Conservation (phyloP, 2,797 vertebrate species). For the Hyperoplus immaculatus region DNA sequence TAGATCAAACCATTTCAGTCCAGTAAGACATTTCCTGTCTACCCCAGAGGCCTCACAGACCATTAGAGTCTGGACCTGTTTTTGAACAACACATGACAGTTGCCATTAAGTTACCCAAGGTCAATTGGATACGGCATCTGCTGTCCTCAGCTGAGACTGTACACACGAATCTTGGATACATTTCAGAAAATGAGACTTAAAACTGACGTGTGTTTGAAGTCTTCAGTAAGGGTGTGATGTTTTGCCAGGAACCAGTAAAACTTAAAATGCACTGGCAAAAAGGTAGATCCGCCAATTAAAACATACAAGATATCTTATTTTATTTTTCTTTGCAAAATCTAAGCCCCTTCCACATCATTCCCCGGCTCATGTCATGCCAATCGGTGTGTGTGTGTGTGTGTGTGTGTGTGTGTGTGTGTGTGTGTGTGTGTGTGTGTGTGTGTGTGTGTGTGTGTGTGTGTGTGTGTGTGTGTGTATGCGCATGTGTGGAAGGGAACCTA, state of each 20-base stretch:
- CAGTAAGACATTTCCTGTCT: slow-evolving; percentile 5
- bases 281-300: slow-evolving; percentile 39
- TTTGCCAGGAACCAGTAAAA: slow-evolving; percentile 16
- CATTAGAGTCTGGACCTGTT: slow-evolving; percentile 38
- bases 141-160: slow-evolving; percentile 19
- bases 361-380: slow-evolving; percentile 48
- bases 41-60: not conserved
- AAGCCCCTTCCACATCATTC: slow-evolving; percentile 32
- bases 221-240: slow-evolving; percentile 31
- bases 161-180: slow-evolving; percentile 16
- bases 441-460: slow-evolving; percentile 38
- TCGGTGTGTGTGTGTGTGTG: slow-evolving; percentile 29
- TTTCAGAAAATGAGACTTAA: slow-evolving; percentile 50
- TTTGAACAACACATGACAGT: slow-evolving; percentile 48
- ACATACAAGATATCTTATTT: slow-evolving; percentile 24
- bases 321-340: slow-evolving; percentile 17
- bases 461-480: not conserved
- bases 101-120: slow-evolving; percentile 20
- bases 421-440: slow-evolving; percentile 36
- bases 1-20: slow-evolving; percentile 14
- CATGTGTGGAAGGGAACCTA: slow-evolving; percentile 59
- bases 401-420: slow-evolving; percentile 40
- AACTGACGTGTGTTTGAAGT: slow-evolving; percentile 23
- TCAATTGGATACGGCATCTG: slow-evolving; percentile 21
- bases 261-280: slow-evolving; percentile 14